Conservation (phyloP, 2,888 invertebrate species). For the Drosophila limbata region DNA sequence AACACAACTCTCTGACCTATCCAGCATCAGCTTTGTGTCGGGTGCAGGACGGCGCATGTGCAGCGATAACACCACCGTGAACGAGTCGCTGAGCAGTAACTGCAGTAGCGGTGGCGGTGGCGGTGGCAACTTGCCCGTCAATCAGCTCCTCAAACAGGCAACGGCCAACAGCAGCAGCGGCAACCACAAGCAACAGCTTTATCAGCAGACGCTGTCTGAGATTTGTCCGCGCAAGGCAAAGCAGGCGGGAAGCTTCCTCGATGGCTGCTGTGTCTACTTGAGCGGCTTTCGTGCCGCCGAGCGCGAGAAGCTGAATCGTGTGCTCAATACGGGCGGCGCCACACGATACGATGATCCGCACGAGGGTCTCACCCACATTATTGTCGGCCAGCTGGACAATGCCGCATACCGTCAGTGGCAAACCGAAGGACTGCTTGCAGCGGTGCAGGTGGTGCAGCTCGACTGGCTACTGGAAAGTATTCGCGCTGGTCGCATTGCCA, state of each 20-base stretch:
- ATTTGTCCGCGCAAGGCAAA: constrained; percentile 89
- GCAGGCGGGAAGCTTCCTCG: constrained; percentile 92
- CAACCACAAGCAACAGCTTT: constrained; percentile 12
- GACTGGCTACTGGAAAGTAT: constrained; percentile 93
- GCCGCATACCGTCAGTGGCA: constrained; percentile 85
- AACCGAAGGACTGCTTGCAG: constrained; percentile 67
- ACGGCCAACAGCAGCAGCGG: constrained; percentile 28
- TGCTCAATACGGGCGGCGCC: constrained; percentile 93
- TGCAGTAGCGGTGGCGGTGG: constrained; percentile 29
- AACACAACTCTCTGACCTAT: constrained; percentile 83
- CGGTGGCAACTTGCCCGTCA: constrained; percentile 22
- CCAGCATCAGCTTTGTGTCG: constrained; percentile 76
- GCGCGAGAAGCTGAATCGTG: constrained; percentile 89
- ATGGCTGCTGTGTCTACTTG: constrained; percentile 93
- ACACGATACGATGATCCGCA: constrained; percentile 91
- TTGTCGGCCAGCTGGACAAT: constrained; percentile 88
- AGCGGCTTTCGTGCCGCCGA: constrained; percentile 88
- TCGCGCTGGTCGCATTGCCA: constrained; percentile 87
- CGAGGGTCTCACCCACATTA: constrained; percentile 92
- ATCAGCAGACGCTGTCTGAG: constrained; percentile 72
- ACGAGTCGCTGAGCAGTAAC: constrained; percentile 62
- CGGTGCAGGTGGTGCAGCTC: constrained; percentile 87
- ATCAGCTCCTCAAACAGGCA: constrained; percentile 64
- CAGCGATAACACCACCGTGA: constrained; percentile 69
- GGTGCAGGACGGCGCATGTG: constrained; percentile 60